Evolutionary conservation across 2,888 invertebrate genomes (phyloP).

Genomic region (Itoplectis maculator): DNA sequence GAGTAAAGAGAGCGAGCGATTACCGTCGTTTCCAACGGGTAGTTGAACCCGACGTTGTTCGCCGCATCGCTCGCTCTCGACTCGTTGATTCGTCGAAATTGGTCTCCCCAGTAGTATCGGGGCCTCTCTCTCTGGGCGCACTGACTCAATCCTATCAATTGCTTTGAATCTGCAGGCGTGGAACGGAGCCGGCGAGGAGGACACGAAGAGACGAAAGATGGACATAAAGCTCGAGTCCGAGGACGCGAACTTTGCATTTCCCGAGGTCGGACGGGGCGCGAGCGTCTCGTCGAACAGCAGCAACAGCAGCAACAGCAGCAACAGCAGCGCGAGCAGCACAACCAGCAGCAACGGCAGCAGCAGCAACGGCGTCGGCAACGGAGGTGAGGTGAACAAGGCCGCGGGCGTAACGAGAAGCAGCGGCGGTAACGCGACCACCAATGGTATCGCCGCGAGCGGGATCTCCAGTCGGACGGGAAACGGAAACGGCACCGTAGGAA

Average conservation of each 20-base stretch:
- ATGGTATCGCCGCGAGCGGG: slow-evolving; percentile 66
- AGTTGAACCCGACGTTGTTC: slow-evolving; percentile 77
- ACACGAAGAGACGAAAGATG: slow-evolving; percentile 87
- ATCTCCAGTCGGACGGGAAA: slow-evolving; percentile 68
- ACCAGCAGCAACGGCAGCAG: slow-evolving; percentile 77
- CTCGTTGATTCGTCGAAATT: slow-evolving; percentile 70
- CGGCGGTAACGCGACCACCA: slow-evolving; percentile 78
- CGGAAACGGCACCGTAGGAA: slow-evolving; percentile 83
- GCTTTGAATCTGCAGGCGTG: slow-evolving; percentile 76
- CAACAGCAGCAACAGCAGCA: slow-evolving; percentile 51
- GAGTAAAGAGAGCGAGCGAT: slow-evolving; percentile 30
- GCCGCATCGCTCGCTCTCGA: slow-evolving; percentile 57
- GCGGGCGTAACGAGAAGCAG: slow-evolving; percentile 53
- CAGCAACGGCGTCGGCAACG: slow-evolving; percentile 81
- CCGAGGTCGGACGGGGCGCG: slow-evolving; percentile 84
- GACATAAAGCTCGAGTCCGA: slow-evolving; percentile 91
- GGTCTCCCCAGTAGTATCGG: slow-evolving; percentile 31
- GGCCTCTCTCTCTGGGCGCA: neutral
- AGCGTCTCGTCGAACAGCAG: slow-evolving; percentile 66
- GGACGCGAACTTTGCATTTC: slow-evolving; percentile 89
- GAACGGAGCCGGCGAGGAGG: slow-evolving; percentile 84
- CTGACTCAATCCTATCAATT: slow-evolving; percentile 60
- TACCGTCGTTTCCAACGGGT: slow-evolving; percentile 70
- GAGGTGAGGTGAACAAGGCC: slow-evolving; percentile 70
- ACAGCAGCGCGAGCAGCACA: slow-evolving; percentile 66